Evolutionary conservation across 2,888 invertebrate species (phyloP), one percentile per base, ranked within the genome.

Genomic region (Ectemnius lituratus): DNA sequence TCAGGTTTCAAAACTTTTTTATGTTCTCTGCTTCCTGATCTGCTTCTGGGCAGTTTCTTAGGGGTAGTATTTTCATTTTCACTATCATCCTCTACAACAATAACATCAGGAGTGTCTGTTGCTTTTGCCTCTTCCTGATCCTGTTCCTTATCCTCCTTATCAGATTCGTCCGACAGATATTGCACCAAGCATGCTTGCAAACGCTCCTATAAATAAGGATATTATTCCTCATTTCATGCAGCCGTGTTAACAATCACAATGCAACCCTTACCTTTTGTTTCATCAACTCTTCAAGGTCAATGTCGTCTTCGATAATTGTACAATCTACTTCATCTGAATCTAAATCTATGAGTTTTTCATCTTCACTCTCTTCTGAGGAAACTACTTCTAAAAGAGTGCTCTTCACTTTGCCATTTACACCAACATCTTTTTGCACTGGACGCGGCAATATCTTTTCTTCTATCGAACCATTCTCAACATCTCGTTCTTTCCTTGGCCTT

Each of bases 221-320:
- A 65, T 61, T 18, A 16, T 6, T 56, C 56, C 27, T 45, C 18
- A 8, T 23, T 23, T 3, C 3, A 23, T 23, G 23, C 23, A 23
- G 14, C 28, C 47, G 6, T 47, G 1, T 52, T 37, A 0, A 0
- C 16, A 52, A 14, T 16, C 14, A 14, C 52, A 16, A 16, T 52
- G 52, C n/a, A 52, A 16, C 16, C n/a, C 8, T 20, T 86, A 96
- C 97, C 91, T 97, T 97, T 89, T 97, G 97, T 85, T 95, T 95
- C 97, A 97, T 97, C 70, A 97, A 91, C 81, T 97, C 97, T 87
- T 97, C 97, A 37, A 97, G 91, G 88, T 97, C 97, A 83, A 97
- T 94, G 78, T 96, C 96, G 80, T 97, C 97, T 88, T 97, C 97
- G 70, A 96, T 95, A 70, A 95, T 93, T 8, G 93, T 93, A 70